Evolutionary conservation across 2,113 vertebrate genomes (phyloP).

Genomic region (Zootoca vivipara): DNA sequence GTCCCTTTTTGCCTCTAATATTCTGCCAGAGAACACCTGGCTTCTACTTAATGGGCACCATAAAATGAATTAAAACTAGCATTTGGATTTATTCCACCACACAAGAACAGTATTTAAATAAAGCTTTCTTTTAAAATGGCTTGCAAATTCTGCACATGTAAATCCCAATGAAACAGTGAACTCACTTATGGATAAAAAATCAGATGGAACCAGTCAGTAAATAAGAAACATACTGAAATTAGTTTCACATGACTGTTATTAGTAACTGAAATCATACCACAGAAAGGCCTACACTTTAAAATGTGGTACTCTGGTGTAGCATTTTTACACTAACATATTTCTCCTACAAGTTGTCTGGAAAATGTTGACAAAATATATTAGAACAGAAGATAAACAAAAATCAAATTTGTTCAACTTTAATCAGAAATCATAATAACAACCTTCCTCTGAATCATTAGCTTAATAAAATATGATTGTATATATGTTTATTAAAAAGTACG

Average conservation of each 20-base stretch:
- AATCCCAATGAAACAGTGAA: background rate
- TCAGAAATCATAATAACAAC: background rate
- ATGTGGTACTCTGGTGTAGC: background rate
- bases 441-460: background rate
- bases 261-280: background rate
- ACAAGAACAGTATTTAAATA: conserved; percentile 23
- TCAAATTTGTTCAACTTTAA: background rate
- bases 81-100: conserved; percentile 15
- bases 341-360: conserved; percentile 13
- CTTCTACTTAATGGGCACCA: conserved; percentile 28
- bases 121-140: background rate
- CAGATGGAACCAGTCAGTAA: background rate
- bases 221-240: background rate
- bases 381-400: background rate
- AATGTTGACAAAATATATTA: conserved; percentile 19
- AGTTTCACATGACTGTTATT: conserved; percentile 22
- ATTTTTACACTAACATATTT: conserved; percentile 4
- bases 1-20: conserved; percentile 34
- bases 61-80: conserved; percentile 46
- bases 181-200: background rate
- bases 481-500: background rate
- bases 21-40: conserved; percentile 20
- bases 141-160: background rate
- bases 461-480: background rate
- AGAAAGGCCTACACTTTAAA: background rate